A percentile compares a stretch with the other conserved stretches of the same genome.
phyloP scores from a whole-genome alignment of 2,888 invertebrate species.

The Drosophila dives region DNA sequence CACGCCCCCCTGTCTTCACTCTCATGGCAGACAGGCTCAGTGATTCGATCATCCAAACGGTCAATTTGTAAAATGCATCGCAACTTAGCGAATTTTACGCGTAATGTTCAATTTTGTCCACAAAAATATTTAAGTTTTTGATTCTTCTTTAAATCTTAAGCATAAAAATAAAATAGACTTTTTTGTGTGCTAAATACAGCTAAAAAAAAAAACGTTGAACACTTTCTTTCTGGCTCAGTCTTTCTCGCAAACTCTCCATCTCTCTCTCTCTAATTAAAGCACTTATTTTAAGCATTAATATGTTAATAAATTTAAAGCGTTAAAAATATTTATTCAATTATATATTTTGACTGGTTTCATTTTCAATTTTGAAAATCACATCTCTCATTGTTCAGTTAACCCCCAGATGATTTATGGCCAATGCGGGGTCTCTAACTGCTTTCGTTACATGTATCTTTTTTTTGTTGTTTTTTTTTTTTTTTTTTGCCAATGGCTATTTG shows the following conservation, averaged over 20 bases:
- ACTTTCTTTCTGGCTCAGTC: background rate
- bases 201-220: background rate
- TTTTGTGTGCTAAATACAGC: background rate
- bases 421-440: conserved; percentile 42
- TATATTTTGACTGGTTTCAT: conserved; percentile 5
- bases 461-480: conserved; percentile 27
- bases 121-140: background rate
- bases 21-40: conserved; percentile 40
- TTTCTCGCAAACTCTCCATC: background rate
- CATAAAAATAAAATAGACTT: background rate
- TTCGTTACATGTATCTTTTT: conserved; percentile 54
- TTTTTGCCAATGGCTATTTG: conserved; percentile 60
- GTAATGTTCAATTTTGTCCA: background rate
- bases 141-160: background rate
- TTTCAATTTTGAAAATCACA: conserved; percentile 41
- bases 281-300: background rate
- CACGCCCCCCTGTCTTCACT: conserved; percentile 54
- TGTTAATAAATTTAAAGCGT: conserved; percentile 2
- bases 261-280: background rate
- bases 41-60: conserved; percentile 40
- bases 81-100: background rate
- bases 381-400: conserved; percentile 48
- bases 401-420: conserved; percentile 53
- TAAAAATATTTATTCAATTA: conserved; percentile 22
- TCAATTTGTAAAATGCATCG: conserved; percentile 17